Percentiles rank a stretch among this genome's conserved stretches.
These are phyloP conservation scores for Champsocephalus gunnari DNA, from an alignment of 2,797 vertebrate genomes.

Conservation along the genomic window DNA sequence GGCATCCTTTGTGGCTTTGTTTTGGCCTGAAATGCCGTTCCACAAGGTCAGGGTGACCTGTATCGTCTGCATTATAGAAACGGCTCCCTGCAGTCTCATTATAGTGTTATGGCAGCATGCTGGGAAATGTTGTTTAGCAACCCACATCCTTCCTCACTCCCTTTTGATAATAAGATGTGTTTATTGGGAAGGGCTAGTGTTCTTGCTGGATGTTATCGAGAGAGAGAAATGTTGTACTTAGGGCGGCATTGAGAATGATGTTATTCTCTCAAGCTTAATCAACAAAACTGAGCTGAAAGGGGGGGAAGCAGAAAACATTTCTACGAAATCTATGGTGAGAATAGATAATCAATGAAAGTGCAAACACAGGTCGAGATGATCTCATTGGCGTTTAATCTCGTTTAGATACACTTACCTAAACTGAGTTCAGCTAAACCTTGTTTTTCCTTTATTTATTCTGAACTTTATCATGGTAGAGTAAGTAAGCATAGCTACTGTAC, in stretches of 20 bases:
- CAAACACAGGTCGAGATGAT: background rate
- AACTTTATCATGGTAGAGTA: background rate
- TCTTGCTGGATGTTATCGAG: conserved; percentile 80
- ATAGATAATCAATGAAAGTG: background rate
- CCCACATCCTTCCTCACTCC: conserved; percentile 82
- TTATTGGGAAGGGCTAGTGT: conserved; percentile 82
- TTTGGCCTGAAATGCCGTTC: conserved; percentile 42
- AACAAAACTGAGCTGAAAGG: conserved; percentile 14
- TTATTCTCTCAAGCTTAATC: conserved; percentile 49
- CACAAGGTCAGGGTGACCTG: conserved; percentile 61
- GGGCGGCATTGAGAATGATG: conserved; percentile 1
- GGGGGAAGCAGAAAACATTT: conserved; percentile 23
- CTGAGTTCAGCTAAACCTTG: background rate
- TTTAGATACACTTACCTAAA: conserved; percentile 3
- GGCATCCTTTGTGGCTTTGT: conserved; percentile 28
- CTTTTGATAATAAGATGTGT: conserved; percentile 84
- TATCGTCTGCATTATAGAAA: conserved; percentile 78
- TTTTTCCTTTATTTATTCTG: background rate
- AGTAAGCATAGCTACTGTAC: no score
- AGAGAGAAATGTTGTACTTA: conserved; percentile 57
- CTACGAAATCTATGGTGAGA: conserved; percentile 17
- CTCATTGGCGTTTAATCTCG: background rate
- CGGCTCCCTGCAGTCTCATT: conserved; percentile 76
- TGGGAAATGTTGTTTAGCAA: conserved; percentile 78
- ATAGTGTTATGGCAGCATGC: conserved; percentile 57